Base-by-base conservation (phyloP, 2,888 invertebrate species). In the Idaea aversata region DNA sequence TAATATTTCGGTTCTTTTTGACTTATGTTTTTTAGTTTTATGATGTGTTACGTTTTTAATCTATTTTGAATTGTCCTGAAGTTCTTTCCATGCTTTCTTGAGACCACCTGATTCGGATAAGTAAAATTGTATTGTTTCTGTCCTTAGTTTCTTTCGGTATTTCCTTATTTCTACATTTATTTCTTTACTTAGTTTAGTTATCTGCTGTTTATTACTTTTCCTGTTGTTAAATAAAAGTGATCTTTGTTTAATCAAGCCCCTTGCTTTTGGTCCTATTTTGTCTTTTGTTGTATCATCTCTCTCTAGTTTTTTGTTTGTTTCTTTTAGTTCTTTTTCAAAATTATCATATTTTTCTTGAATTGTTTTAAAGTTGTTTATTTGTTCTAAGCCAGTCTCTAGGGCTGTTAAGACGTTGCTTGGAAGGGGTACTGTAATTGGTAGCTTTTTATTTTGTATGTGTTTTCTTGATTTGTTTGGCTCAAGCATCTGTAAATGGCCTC, bases 81-180 rank as follows among this genome's bases (percentile, higher is more conserved):
- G 57, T 25, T 63, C 66, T 25, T 68, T 61, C 61, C 61, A 66
- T 5, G 66, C 64, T n/a, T 73, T 77, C 61, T 68, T 73, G 6
- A 61, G 13, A 57, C 57, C 57, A n/a, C 64, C 64, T 61, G 57
- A 34, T 62, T 58, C 16, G 35, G 5, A 13, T 63, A 65, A 63
- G 35, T 63, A 35, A n/a, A 15, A n/a, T 35, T 65, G 34, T 60
- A 57, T 61, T 34, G 7, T 15, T 35, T 63, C 7, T 6, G 61
- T 64, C 57, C 38, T 64, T 5, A 34, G 25, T 57, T 38, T 63
- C 10, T 61, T 47, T 61, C 57, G 59, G 13, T 63, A 16, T 57
- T 63, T 62, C 15, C 57, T 47, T 57, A 63, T 65, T 15, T 47
- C 7, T 16, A 5, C 4, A 34, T 63, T 61, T 59, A 66, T 66